These are phyloP conservation scores for Salarias fasciatus DNA, from an alignment of 2,797 vertebrate species.

Conservation along the genomic window DNA sequence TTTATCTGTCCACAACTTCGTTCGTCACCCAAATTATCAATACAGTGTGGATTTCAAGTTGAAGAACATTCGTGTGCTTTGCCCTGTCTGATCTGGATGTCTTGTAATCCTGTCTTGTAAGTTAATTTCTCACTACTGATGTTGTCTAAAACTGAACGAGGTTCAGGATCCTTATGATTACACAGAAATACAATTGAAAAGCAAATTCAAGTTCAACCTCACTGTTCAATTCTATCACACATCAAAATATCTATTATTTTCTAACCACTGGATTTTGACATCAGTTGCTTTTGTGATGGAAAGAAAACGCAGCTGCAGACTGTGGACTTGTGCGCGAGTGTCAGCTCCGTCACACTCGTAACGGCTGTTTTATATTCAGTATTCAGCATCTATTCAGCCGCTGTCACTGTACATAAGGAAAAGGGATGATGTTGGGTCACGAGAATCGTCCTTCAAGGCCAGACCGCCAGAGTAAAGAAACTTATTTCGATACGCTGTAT, in stretches of 20 bases:
- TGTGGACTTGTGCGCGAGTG: slow-evolving; percentile 2
- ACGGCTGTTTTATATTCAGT: slow-evolving; percentile 1
- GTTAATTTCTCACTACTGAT: too few species aligned
- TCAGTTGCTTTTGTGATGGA: too few species aligned
- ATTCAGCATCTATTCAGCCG: slow-evolving; percentile 4
- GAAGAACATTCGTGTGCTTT: too few species aligned
- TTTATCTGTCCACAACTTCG: too few species aligned
- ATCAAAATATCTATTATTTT: not conserved
- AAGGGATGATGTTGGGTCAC: not conserved
- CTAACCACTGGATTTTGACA: too few species aligned
- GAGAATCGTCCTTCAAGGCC: slow-evolving; percentile 5
- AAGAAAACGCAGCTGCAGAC: not conserved
- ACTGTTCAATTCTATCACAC: not conserved
- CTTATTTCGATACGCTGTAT: slow-evolving; percentile 65
- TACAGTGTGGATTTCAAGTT: too few species aligned
- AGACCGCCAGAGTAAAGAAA: slow-evolving; percentile 36
- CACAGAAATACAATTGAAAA: not conserved
- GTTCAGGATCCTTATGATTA: too few species aligned
- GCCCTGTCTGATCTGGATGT: too few species aligned
- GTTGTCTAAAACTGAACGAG: too few species aligned
- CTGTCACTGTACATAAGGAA: slow-evolving; percentile 42
- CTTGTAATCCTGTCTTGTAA: too few species aligned
- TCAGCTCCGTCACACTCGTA: slow-evolving; percentile 6
- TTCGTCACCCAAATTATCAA: too few species aligned
- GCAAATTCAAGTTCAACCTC: not conserved